phyloP scores from a whole-genome alignment of 2,888 invertebrate genomes.

The Torymus aiolomorphi region DNA sequence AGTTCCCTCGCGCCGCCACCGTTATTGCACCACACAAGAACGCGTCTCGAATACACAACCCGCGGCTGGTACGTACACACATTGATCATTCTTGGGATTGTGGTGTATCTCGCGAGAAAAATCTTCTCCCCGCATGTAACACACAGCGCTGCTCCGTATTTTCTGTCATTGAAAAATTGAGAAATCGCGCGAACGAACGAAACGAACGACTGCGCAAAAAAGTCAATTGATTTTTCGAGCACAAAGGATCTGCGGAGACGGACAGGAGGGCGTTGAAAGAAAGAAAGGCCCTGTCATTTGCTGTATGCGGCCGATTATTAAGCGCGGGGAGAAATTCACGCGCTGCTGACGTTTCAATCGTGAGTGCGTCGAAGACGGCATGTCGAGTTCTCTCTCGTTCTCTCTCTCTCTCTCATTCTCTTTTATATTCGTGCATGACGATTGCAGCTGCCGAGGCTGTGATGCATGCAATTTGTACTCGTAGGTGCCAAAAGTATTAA shows the following conservation, averaged over 20 bases:
- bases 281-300: slow-evolving; percentile 31
- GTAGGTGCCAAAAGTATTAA: too few relatives aligned
- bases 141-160: too few relatives aligned
- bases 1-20: background rate
- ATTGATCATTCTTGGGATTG: too few relatives aligned
- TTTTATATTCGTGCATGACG: too few relatives aligned
- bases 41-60: too few relatives aligned
- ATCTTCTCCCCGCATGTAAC: too few relatives aligned
- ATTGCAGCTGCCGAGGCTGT: too few relatives aligned
- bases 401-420: too few relatives aligned
- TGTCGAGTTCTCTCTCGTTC: too few relatives aligned
- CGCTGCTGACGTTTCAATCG: slow-evolving; percentile 39
- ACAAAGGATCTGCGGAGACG: background rate
- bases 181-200: slow-evolving; percentile 14
- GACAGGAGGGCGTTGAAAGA: background rate
- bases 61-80: too few relatives aligned
- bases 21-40: slow-evolving; percentile 27
- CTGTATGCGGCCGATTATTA: background rate
- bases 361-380: background rate
- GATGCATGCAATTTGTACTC: too few relatives aligned
- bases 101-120: too few relatives aligned
- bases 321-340: slow-evolving; percentile 4
- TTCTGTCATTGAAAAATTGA: slow-evolving; percentile 29
- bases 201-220: background rate
- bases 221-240: slow-evolving; percentile 32